Evolutionary conservation across 2,113 vertebrate genomes (phyloP), one percentile per base, ranked within the genome.

Genomic region (Platichthys flesus): DNA sequence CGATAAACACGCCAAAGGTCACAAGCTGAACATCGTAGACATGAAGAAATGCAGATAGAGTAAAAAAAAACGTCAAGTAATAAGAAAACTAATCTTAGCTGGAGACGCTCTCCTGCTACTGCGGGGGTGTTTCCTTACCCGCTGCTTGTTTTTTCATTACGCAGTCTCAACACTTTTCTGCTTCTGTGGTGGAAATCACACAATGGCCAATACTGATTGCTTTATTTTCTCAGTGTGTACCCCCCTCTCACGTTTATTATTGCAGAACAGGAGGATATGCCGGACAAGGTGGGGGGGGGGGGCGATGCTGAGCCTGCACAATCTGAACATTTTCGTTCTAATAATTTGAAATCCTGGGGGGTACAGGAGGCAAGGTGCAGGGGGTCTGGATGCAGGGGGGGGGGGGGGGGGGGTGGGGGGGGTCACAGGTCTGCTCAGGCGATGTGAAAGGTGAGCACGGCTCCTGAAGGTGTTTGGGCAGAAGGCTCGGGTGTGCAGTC

Each of bases 131-230:
- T 90, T 90, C 89, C 82, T 92, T 91, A 86, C 89, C 62, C 78
- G 71, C 61, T 91, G 91, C 92, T 94, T 94, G 93, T 92, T 95
- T 93, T 62, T 94, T 90, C 89, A 85, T 92, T 83, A 87, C 85
- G 85, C 85, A 94, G 90, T 90, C 92, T 94, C 91, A 92, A 94
- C 92, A 94, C 79, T 82, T 81, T 90, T 91, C 89, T 90, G 91
- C 91, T 74, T 87, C 91, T 89, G 86, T 85, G 88, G 89, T 90
- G 71, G 82, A 94, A 92, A 89, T 93, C 86, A 79, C 81, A 93
- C 90, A 94, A 90, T 88, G 90, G 81, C 83, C 28, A 58, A 92
- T 88, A 90, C 90, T 90, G 89, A 93, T 91, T 91, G 90, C 89
- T 92, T 93, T 94, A 92, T 94, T 94, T 94, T 92, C 85, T 90